Conservation (phyloP, 2,888 invertebrate species). For the Barypeithes pellucidus region DNA sequence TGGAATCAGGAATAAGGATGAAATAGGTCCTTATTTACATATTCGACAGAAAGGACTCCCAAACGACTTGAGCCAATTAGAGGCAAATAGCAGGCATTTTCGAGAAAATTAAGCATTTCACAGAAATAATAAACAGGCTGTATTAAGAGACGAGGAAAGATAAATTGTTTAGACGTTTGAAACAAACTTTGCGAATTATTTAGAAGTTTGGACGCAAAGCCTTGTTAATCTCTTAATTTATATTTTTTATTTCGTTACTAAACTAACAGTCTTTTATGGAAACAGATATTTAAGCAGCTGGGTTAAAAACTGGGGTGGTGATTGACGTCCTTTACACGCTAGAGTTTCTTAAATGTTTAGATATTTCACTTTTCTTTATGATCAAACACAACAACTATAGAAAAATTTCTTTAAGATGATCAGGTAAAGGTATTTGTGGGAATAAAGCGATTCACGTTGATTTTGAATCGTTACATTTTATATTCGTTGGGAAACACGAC, state of each 20-base stretch:
- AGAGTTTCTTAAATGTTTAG: too few relatives aligned
- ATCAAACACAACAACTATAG: too few relatives aligned
- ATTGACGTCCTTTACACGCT: too few relatives aligned
- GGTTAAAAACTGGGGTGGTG: too few relatives aligned
- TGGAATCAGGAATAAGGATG: slow-evolving; percentile 26
- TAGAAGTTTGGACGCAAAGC: background rate
- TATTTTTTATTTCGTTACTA: slow-evolving; percentile 8
- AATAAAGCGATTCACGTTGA: too few relatives aligned
- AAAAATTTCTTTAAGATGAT: too few relatives aligned
- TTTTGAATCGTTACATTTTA: too few relatives aligned
- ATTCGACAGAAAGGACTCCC: slow-evolving; percentile 27
- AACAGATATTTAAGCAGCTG: background rate
- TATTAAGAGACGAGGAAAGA: slow-evolving; percentile 20
- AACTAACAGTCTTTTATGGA: background rate
- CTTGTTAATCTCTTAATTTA: slow-evolving; percentile 24
- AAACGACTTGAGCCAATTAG: slow-evolving; percentile 35
- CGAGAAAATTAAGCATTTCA: slow-evolving; percentile 26
- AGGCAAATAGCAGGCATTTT: slow-evolving; percentile 30
- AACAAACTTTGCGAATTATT: slow-evolving; percentile 23
- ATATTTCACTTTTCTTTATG: too few relatives aligned
- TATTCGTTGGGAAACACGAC: too few relatives aligned
- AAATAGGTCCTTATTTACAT: slow-evolving; percentile 35
- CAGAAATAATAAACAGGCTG: slow-evolving; percentile 29
- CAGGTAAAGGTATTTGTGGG: too few relatives aligned
- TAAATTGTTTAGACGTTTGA: slow-evolving; percentile 29